Percentiles rank a stretch among this genome's conserved stretches.
Evolutionary conservation across 2,797 vertebrate species (phyloP).

Genomic region (Mormyrus proboscirostris): DNA sequence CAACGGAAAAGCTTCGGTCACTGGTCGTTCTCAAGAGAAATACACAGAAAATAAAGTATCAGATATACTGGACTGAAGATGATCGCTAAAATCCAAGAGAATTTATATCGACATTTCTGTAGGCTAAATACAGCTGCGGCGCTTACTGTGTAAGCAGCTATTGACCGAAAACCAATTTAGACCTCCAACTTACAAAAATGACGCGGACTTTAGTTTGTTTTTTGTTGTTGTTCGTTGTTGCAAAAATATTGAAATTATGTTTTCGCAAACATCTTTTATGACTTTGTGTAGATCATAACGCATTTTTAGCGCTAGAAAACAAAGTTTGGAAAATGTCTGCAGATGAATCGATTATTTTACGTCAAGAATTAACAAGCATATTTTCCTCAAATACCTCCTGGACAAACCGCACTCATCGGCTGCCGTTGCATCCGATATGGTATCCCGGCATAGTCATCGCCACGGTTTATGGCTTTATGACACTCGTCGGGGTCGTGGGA

Average conservation of each 20-base stretch:
- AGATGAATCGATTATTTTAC: slow-evolving; percentile 53
- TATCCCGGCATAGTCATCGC: slow-evolving; percentile 73
- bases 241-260: background rate
- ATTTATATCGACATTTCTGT: background rate
- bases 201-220: background rate
- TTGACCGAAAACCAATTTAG: background rate
- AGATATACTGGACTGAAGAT: background rate
- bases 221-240: background rate
- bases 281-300: background rate
- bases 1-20: background rate
- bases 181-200: background rate
- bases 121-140: background rate
- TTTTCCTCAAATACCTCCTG: slow-evolving; percentile 41
- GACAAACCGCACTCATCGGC: slow-evolving; percentile 41
- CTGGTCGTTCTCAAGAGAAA: background rate
- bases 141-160: background rate
- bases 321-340: slow-evolving; percentile 53
- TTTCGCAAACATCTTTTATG: background rate
- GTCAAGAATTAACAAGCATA: slow-evolving; percentile 51
- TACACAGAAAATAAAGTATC: background rate
- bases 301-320: background rate
- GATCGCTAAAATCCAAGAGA: background rate
- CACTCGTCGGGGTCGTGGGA: slow-evolving; percentile 76
- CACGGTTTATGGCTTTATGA: slow-evolving; percentile 76
- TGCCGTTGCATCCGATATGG: slow-evolving; percentile 50